Percentiles rank a stretch among this genome's conserved stretches.
Evolutionary conservation across 2,888 invertebrate species (phyloP).

Genomic region (Eucera pruinosa): DNA sequence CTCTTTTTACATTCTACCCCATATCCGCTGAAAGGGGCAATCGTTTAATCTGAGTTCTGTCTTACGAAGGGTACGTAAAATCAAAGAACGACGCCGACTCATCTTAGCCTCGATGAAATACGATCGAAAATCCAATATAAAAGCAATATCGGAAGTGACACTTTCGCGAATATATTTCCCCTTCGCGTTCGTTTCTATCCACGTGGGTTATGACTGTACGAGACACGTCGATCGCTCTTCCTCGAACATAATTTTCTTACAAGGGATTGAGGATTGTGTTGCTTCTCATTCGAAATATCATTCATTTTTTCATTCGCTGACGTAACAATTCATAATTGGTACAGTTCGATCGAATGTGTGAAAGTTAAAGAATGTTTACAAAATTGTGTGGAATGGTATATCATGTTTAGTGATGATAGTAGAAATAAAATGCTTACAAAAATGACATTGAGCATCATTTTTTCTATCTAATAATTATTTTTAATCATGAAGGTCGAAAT

Average conservation of each 20-base stretch:
- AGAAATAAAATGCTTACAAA: no score
- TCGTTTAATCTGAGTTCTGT: conserved; percentile 28
- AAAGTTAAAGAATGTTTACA: no score
- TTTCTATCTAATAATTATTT: no score
- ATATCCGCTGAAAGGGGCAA: conserved; percentile 37
- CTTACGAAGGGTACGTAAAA: conserved; percentile 11
- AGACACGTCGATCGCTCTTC: neutral
- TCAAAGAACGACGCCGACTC: conserved; percentile 31
- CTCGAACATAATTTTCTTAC: conserved; percentile 37
- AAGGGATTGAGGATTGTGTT: neutral
- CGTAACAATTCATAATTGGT: no score
- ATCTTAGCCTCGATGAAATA: conserved; percentile 41
- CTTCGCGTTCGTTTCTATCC: neutral
- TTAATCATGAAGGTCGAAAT: no score
- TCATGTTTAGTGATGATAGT: no score
- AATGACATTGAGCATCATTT: no score
- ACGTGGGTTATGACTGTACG: neutral
- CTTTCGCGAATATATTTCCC: conserved; percentile 48
- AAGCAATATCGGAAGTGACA: conserved; percentile 76
- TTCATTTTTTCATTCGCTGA: no score
- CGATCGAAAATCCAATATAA: conserved; percentile 75
- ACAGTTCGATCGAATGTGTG: no score
- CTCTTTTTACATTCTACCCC: conserved; percentile 9
- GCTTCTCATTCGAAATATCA: neutral
- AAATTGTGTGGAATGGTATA: no score